Evolutionary conservation across 2,113 vertebrate species (phyloP).

Genomic region (Perccottus glenii): DNA sequence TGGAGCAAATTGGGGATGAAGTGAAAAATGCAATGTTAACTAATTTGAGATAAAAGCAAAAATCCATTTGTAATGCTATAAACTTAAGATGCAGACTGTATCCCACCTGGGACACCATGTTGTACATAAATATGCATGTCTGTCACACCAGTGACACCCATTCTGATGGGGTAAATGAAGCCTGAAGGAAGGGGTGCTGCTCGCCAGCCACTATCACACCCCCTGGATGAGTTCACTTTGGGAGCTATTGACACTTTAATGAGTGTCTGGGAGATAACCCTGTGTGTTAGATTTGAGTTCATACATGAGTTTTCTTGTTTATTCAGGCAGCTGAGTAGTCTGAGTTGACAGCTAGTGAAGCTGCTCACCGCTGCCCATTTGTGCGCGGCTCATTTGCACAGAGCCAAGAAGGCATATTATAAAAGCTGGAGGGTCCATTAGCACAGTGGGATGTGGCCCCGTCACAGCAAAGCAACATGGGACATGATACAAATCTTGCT

Average conservation of each 20-base stretch:
- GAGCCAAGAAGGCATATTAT: conserved; percentile 50
- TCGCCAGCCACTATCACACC: conserved; percentile 26
- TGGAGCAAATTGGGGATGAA: conserved; percentile 5
- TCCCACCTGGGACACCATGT: conserved; percentile 3
- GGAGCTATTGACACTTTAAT: conserved; percentile 53
- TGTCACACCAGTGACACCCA: conserved; percentile 23
- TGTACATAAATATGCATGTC: conserved; percentile 43
- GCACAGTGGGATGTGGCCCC: conserved; percentile 26
- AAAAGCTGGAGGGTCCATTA: conserved; percentile 52
- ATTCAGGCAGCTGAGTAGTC: conserved; percentile 5
- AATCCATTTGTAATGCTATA: background rate
- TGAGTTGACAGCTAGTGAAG: conserved; percentile 33
- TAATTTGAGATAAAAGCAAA: background rate
- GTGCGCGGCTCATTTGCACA: conserved; percentile 44
- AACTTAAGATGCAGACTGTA: conserved; percentile 12
- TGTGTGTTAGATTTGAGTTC: conserved; percentile 17
- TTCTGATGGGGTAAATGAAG: conserved; percentile 51
- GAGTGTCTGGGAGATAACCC: conserved; percentile 32
- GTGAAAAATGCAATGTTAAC: background rate
- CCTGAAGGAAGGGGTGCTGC: conserved; percentile 29
- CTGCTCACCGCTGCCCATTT: conserved; percentile 15
- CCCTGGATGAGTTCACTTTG: conserved; percentile 21
- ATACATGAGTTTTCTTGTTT: conserved; percentile 39
- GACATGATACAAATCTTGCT: conserved; percentile 9
- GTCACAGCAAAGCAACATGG: background rate